Percentiles rank a stretch among this genome's conserved stretches.
phyloP scores from a whole-genome alignment of 1,140 invertebrate species.

The Saccostrea echinata region DNA sequence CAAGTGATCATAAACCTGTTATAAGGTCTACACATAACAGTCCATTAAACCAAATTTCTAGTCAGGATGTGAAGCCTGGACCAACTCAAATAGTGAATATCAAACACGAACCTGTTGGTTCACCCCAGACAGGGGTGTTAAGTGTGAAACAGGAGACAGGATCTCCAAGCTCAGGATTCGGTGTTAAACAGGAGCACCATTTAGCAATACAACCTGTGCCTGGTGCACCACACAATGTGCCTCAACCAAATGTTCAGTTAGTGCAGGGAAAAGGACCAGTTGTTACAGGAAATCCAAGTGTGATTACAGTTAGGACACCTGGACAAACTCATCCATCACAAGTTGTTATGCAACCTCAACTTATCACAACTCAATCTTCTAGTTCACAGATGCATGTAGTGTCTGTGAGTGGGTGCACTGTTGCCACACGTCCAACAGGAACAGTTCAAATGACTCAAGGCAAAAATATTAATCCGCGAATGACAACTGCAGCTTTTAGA shows the following conservation, averaged over 20 bases:
- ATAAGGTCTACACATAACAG: slow-evolving; percentile 18
- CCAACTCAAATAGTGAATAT: slow-evolving; percentile 37
- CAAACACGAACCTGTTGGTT: slow-evolving; percentile 42
- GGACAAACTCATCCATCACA: slow-evolving; percentile 65
- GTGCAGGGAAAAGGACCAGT: slow-evolving; percentile 60
- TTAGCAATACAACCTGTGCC: slow-evolving; percentile 56
- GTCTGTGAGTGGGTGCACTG: slow-evolving; percentile 82
- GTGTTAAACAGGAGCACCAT: slow-evolving; percentile 35
- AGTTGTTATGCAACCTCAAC: slow-evolving; percentile 73
- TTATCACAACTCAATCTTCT: slow-evolving; percentile 70
- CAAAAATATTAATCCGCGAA: slow-evolving; percentile 44
- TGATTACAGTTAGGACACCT: slow-evolving; percentile 70
- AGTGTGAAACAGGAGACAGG: slow-evolving; percentile 50
- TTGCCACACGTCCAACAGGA: slow-evolving; percentile 80
- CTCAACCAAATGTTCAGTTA: slow-evolving; percentile 63
- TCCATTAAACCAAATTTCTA: slow-evolving; percentile 39
- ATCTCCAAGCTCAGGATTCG: slow-evolving; percentile 25
- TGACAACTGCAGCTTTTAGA: slow-evolving; percentile 54
- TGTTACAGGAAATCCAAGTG: slow-evolving; percentile 65
- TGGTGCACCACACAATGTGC: slow-evolving; percentile 54
- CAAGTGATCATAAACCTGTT: slow-evolving; percentile 42
- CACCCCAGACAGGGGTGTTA: slow-evolving; percentile 11
- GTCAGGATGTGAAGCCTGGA: slow-evolving; percentile 48
- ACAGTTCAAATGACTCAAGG: slow-evolving; percentile 55
- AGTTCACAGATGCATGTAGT: slow-evolving; percentile 86